phyloP scores from a whole-genome alignment of 2,888 invertebrate species.

The Drosophila meridiana region DNA sequence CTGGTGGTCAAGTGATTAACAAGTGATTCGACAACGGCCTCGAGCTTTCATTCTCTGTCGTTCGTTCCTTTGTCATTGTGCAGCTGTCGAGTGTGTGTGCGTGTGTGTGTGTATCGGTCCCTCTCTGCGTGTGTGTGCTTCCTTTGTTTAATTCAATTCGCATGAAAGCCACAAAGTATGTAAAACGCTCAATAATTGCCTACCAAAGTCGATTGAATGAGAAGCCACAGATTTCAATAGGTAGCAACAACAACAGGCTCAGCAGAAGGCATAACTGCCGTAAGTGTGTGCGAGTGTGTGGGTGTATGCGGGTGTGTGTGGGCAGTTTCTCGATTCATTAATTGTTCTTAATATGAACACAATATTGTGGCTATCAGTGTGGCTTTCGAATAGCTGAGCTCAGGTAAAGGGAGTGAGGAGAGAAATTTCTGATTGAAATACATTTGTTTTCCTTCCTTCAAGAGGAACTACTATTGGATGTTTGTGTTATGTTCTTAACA shows the following conservation, averaged over 20 bases:
- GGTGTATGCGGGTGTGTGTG: conserved; percentile 21
- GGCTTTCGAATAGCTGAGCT: neutral
- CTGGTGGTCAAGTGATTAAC: conserved; percentile 84
- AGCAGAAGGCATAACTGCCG: neutral
- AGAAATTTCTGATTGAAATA: neutral
- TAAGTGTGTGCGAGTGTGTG: conserved; percentile 14
- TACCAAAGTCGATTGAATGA: conserved; percentile 31
- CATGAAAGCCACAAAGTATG: conserved; percentile 32
- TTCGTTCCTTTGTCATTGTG: conserved; percentile 22
- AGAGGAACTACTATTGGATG: neutral
- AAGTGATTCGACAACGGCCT: conserved; percentile 37
- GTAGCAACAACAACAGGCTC: conserved; percentile 19
- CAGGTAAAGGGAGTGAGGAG: no score
- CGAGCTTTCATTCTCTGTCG: conserved; percentile 19
- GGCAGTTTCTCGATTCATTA: neutral
- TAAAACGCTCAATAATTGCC: conserved; percentile 32
- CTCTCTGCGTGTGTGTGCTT: neutral
- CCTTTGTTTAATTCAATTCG: conserved; percentile 38
- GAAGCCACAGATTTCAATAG: conserved; percentile 30
- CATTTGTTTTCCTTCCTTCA: neutral
- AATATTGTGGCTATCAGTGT: conserved; percentile 11
- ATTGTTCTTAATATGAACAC: neutral
- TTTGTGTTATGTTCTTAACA: neutral
- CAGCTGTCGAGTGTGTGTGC: conserved; percentile 11
- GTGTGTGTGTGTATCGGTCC: neutral